Evolutionary conservation across 2,797 vertebrate genomes (phyloP), one percentile per base, ranked within the genome.

Genomic region (Rhinichthys osculus): DNA sequence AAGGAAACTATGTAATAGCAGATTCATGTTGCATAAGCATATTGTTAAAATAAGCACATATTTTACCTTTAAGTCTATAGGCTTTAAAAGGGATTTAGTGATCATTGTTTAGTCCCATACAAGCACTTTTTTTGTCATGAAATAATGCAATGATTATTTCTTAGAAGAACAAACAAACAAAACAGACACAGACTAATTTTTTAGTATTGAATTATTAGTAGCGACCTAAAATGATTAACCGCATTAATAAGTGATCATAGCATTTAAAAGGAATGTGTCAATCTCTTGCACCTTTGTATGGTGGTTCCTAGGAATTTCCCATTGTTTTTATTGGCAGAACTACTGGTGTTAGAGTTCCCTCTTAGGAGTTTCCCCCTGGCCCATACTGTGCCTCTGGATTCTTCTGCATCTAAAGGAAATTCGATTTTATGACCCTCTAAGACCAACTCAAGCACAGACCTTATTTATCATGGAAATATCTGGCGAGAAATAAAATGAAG

Each of bases 361-460:
- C 13, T 87, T 87, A 81, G 83, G 87, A 87, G 84, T 87, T 88
- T 89, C 90, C 59, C 47, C 30, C 87, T 88, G 84, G 85, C 88
- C 72, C 67, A 21, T 59, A 59, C 83, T 66, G 86, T 88, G 85
- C 88, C 87, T 86, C 81, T 88, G 86, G 89, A 91, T 93, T 93
- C 89, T 82, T 90, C 72, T 86, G 54, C 81, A 91, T 90, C 90
- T 90, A 19, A 89, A 94, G 92, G 92, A 94, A 93, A 93, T 92
- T 23, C 89, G 88, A 84, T 94, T 92, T 93, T 89, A 94, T 85
- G 87, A 91, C 83, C 81, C 57, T 83, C 71, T 86, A 86, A 86
- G 89, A 90, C 87, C 50, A 82, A 86, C 85, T 84, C 73, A 72
- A 89, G 87, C 70, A 82, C 72, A 84, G 81, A 27, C 16, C 72